These are phyloP conservation scores for Latheticus oryzae DNA, from an alignment of 2,888 invertebrate genomes.

Conservation along the genomic window DNA sequence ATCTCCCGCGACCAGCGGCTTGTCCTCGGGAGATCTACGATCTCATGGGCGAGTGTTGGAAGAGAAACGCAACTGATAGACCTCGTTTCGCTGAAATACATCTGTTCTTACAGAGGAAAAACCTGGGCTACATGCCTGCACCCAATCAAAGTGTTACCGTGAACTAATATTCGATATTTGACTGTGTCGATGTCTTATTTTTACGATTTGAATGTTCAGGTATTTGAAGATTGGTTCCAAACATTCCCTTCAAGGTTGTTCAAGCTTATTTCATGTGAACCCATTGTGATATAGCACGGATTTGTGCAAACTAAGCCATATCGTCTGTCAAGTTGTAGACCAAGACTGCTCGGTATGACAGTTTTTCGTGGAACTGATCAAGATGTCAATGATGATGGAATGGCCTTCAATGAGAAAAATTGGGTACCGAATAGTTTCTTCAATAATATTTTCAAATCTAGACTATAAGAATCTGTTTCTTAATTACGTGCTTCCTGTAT, in stretches of 20 bases:
- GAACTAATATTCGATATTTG: conserved; percentile 31
- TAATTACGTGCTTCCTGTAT: conserved; percentile 60
- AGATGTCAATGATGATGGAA: conserved; percentile 15
- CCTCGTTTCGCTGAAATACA: conserved; percentile 91
- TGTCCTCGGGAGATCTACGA: conserved; percentile 92
- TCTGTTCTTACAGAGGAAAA: conserved; percentile 81
- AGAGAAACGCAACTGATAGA: conserved; percentile 80
- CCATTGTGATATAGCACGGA: conserved; percentile 63
- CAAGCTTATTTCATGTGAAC: conserved; percentile 48
- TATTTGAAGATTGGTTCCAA: conserved; percentile 21
- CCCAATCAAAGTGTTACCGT: too few species aligned
- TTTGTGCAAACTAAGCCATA: conserved; percentile 61
- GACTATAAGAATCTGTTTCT: conserved; percentile 46
- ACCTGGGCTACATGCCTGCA: conserved; percentile 73
- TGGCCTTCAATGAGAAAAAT: conserved; percentile 19
- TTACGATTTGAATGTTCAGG: conserved; percentile 44
- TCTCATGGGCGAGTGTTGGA: conserved; percentile 93
- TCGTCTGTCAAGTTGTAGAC: conserved; percentile 53
- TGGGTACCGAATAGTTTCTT: conserved; percentile 39
- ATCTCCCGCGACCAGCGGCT: conserved; percentile 74
- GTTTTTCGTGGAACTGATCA: conserved; percentile 26
- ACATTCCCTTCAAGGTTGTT: conserved; percentile 42
- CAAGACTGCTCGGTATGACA: conserved; percentile 38
- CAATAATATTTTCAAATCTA: conserved; percentile 38
- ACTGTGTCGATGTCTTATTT: conserved; percentile 44